Evolutionary conservation across 92 coral and sea anemone species (phyloP).

Genomic region (Parazoanthus swiftii): DNA sequence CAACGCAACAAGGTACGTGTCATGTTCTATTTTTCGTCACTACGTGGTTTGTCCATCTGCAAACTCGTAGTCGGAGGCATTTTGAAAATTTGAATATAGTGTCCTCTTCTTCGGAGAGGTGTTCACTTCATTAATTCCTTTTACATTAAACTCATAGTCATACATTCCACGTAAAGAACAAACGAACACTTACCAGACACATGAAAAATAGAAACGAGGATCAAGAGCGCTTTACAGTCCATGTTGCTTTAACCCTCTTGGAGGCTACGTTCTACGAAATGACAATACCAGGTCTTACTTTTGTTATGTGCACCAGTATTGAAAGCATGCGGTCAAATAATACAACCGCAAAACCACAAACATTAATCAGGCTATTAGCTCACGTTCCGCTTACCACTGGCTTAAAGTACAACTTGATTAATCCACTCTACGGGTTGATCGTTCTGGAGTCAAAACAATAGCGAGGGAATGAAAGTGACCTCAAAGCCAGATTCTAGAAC

Average conservation of each 20-base stretch:
- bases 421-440: neutral
- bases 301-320: neutral
- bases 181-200: neutral
- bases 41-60: neutral
- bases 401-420: neutral
- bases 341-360: slow-evolving; percentile 1
- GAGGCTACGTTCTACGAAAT: neutral
- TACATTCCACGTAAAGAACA: neutral
- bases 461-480: neutral
- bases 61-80: neutral
- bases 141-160: neutral
- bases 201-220: neutral
- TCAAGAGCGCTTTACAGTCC: neutral
- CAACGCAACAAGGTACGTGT: neutral
- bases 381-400: neutral
- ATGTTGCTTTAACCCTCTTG: neutral
- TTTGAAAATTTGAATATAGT: neutral
- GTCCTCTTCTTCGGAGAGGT: neutral
- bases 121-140: neutral
- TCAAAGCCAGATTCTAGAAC: neutral
- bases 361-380: slow-evolving; percentile 1
- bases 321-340: neutral
- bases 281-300: neutral
- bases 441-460: slow-evolving; percentile 3
- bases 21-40: neutral